Conservation (phyloP, 2,888 invertebrate species). For the Dusona sp. region DNA sequence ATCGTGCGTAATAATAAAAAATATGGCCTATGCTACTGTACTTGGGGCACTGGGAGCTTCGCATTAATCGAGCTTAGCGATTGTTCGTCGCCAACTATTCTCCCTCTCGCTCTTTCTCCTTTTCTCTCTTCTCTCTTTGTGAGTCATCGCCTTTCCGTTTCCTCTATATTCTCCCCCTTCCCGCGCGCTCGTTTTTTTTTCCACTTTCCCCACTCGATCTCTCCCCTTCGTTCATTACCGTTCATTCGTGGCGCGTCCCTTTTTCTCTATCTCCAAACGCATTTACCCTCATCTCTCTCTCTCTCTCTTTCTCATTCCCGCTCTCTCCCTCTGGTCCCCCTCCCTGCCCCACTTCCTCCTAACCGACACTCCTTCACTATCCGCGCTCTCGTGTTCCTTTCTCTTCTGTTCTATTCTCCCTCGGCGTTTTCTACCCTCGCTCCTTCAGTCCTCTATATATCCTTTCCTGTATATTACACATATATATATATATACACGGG, state of each 20-base stretch:
- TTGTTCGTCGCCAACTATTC: slow-evolving; percentile 67
- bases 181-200: slow-evolving; percentile 4
- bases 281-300: slow-evolving; percentile 48
- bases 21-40: slow-evolving; percentile 2
- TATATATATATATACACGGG: slow-evolving; percentile 5
- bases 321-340: too few species aligned
- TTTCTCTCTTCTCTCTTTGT: slow-evolving; percentile 41
- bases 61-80: slow-evolving; percentile 76
- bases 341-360: not conserved
- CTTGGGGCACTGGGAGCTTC: slow-evolving; percentile 46
- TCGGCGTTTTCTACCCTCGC: slow-evolving; percentile 59
- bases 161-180: slow-evolving; percentile 46
- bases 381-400: slow-evolving; percentile 56
- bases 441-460: slow-evolving; percentile 36
- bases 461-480: slow-evolving; percentile 10
- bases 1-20: slow-evolving; percentile 4
- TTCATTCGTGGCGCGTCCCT: slow-evolving; percentile 56
- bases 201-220: slow-evolving; percentile 51
- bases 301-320: slow-evolving; percentile 6
- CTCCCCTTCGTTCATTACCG: slow-evolving; percentile 73
- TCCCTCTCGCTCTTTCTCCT: slow-evolving; percentile 38
- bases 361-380: slow-evolving; percentile 50
- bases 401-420: slow-evolving; percentile 59
- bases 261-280: slow-evolving; percentile 60
- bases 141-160: slow-evolving; percentile 68